Percentiles rank a stretch among this genome's conserved stretches.
Conservation (phyloP, 2,888 invertebrate genomes). For the Drosophila buzzatii region DNA sequence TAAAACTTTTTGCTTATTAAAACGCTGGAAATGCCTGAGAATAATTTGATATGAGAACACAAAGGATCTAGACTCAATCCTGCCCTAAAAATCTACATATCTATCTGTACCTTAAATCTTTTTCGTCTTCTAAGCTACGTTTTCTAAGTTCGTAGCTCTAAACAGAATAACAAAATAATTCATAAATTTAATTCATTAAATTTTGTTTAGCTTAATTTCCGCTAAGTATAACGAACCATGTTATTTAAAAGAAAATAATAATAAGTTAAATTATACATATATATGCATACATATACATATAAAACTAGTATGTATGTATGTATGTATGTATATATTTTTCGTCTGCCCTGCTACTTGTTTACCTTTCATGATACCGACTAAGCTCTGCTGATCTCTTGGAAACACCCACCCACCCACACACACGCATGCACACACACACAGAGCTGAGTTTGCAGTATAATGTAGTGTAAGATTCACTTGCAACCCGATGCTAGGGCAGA, state of each 20-base stretch:
- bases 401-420: constrained; percentile 7
- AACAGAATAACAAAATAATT: too few relatives aligned
- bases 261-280: too few relatives aligned
- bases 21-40: neutral
- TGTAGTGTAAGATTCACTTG: constrained; percentile 37
- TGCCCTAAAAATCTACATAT: too few relatives aligned
- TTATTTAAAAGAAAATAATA: too few relatives aligned
- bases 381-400: constrained; percentile 52
- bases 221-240: too few relatives aligned
- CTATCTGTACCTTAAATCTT: too few relatives aligned
- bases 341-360: constrained; percentile 20
- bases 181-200: too few relatives aligned
- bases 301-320: constrained; percentile 5
- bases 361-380: constrained; percentile 43
- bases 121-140: neutral
- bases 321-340: neutral
- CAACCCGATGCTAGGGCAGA: constrained; percentile 25
- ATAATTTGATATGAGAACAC: neutral
- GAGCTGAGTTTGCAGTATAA: constrained; percentile 3
- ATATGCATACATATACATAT: neutral
- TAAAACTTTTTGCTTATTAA: constrained; percentile 2
- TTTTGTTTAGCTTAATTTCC: too few relatives aligned
- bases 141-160: too few relatives aligned
- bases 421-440: neutral
- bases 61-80: too few relatives aligned